Base-by-base conservation (phyloP, 2,888 invertebrate species). In the Limnephilus auricula region DNA sequence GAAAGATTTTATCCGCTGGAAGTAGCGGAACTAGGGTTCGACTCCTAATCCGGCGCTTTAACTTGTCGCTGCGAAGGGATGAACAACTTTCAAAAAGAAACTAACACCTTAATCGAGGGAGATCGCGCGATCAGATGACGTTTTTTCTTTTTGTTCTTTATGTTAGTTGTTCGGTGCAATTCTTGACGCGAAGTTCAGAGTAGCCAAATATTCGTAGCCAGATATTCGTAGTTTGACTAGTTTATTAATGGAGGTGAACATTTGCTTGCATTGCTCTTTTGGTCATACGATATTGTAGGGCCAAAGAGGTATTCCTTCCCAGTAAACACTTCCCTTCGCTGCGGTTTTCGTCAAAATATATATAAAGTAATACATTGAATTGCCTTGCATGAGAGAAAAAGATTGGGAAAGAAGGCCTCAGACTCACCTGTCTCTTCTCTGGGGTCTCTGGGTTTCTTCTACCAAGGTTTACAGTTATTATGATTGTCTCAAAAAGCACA, bases 41-140 rank as follows among this genome's bases (percentile, higher is more conserved):
- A 82, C 87, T 87, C 86, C 87, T 90, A 90, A 90, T 90, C 90
- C 87, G 50, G 86, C 32, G 90, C 18, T 90, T 87, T 30, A 90
- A 87, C 87, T 90, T 90, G 90, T 87, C 80, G 87, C 87, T 82
- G 85, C 32, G 45, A 50, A 37, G 84, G 31, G 90, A 85, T 79
- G 32, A 90, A 32, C 79, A 85, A 90, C 79, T 90, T 90, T 79
- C 6, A 65, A 65, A 65, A 65, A 65, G 18, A 65, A 65, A 30
- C 78, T 88, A 88, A 50, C 50, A 18, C 18, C 50, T 50, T 50
- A 65, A 65, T n/a, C 65, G 9, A 65, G 25, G 65, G n/a, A 25
- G 65, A 65, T 65, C 65, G 25, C 6, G 65, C 65, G 65, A 65
- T 65, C 25, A 65, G 65, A 25, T 25, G 65, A 25, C 65, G 18